Percentiles rank a stretch among this genome's conserved stretches.
Evolutionary conservation across 2,797 vertebrate species (phyloP).

Genomic region (Pangasius krempfi): DNA sequence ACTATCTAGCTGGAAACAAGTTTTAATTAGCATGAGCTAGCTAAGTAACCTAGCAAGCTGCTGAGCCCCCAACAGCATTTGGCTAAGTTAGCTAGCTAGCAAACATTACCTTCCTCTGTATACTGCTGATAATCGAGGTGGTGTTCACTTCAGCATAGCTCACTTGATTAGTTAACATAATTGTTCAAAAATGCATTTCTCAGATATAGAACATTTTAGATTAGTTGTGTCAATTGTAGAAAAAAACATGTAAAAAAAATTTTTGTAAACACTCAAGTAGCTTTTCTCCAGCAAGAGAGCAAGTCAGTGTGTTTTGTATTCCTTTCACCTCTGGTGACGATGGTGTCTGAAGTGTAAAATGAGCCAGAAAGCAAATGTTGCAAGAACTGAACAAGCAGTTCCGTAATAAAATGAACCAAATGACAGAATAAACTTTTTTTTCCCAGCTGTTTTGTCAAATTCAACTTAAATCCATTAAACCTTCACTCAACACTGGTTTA

Average conservation of each 20-base stretch:
- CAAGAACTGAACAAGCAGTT: neutral
- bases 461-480: neutral
- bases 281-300: neutral
- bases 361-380: neutral
- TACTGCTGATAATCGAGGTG: neutral
- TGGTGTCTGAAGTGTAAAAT: neutral
- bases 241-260: neutral
- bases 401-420: neutral
- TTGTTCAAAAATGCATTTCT: neutral
- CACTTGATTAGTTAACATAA: neutral
- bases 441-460: neutral
- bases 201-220: too few relatives aligned
- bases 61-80: too few relatives aligned
- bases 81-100: neutral
- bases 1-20: neutral
- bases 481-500: conserved; percentile 37
- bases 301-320: neutral
- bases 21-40: neutral
- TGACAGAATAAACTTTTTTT: neutral
- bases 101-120: neutral
- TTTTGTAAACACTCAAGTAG: neutral
- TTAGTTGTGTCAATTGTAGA: neutral
- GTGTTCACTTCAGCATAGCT: too few relatives aligned
- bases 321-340: neutral
- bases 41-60: neutral